These are phyloP conservation scores for Rhinoraja longicauda DNA, from an alignment of 2,797 vertebrate species.

Conservation along the genomic window DNA sequence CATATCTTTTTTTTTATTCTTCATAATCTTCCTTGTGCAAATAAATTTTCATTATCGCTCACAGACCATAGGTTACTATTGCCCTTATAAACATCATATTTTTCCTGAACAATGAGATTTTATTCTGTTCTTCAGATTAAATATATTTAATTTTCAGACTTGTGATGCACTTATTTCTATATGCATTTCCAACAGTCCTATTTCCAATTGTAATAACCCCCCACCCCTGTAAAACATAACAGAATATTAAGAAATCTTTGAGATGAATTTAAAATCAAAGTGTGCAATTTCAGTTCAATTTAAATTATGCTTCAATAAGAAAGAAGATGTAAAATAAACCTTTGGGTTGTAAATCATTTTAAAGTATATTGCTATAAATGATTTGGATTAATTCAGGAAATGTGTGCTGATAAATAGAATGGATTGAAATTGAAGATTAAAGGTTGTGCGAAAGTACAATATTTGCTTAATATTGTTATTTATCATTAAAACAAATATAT, in stretches of 20 bases:
- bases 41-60: background rate
- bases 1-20: background rate
- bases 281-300: background rate
- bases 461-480: background rate
- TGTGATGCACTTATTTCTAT: background rate
- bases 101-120: background rate
- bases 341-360: background rate
- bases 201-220: background rate
- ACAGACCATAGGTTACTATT: too few species aligned
- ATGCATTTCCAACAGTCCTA: background rate
- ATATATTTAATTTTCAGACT: constrained; percentile 1
- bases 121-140: background rate
- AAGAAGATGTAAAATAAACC: background rate
- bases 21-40: background rate
- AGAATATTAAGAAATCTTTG: background rate
- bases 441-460: background rate
- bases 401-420: background rate
- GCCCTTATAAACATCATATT: background rate
- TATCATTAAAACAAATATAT: background rate
- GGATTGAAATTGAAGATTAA: background rate
- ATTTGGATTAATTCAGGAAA: background rate
- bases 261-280: background rate
- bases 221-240: background rate
- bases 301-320: background rate
- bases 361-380: background rate